A percentile compares a stretch with the other conserved stretches of the same genome.
phyloP scores from a whole-genome alignment of 2,888 invertebrate species.

The Drosophila sordidapex region DNA sequence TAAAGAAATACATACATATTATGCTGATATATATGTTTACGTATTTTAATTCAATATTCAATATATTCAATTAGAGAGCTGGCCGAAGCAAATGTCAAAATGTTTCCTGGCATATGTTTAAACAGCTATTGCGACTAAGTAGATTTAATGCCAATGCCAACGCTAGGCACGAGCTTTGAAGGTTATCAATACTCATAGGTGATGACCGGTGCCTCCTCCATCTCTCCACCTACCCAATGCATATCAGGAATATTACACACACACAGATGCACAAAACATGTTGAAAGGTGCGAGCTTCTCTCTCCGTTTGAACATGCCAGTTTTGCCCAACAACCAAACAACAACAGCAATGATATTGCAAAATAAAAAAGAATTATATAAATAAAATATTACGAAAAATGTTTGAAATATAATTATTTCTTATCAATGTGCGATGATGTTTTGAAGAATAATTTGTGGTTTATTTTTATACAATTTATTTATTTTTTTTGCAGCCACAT shows the following conservation, averaged over 20 bases:
- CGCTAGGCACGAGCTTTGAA: slow-evolving; percentile 16
- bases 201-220: slow-evolving; percentile 9
- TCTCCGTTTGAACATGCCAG: neutral
- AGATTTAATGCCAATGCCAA: slow-evolving; percentile 42
- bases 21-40: neutral
- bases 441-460: slow-evolving; percentile 1
- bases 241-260: slow-evolving; percentile 56
- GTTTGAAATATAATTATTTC: slow-evolving; percentile 14
- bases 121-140: slow-evolving; percentile 52
- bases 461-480: neutral
- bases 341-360: slow-evolving; percentile 9
- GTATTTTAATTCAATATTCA: neutral
- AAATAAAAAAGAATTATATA: slow-evolving; percentile 8
- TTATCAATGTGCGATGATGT: slow-evolving; percentile 41
- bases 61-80: slow-evolving; percentile 13
- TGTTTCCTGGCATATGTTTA: slow-evolving; percentile 50
- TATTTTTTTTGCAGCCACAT: neutral
- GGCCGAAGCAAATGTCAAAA: slow-evolving; percentile 59
- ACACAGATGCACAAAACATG: slow-evolving; percentile 42
- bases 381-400: slow-evolving; percentile 11
- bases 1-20: neutral
- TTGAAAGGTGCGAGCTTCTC: slow-evolving; percentile 43
- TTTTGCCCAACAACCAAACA: slow-evolving; percentile 36
- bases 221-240: slow-evolving; percentile 15
- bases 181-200: slow-evolving; percentile 60